These are phyloP conservation scores for Sinonovacula constricta DNA, from an alignment of 1,140 invertebrate genomes.

Conservation along the genomic window DNA sequence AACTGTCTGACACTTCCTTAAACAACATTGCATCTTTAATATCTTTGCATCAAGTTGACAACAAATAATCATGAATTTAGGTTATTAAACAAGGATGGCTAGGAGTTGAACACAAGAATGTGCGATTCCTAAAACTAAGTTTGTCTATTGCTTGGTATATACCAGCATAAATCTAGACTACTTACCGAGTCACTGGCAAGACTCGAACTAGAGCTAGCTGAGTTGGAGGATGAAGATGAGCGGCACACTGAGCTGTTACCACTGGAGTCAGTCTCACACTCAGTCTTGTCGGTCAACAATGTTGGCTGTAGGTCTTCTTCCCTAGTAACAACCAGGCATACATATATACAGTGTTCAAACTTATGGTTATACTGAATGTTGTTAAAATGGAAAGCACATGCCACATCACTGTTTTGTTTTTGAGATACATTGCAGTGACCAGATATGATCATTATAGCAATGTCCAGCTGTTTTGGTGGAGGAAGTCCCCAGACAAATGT, in stretches of 20 bases:
- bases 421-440: too few relatives aligned
- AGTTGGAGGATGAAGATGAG: conserved; percentile 67
- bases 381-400: too few relatives aligned
- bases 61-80: not conserved
- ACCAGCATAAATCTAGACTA: conserved; percentile 6
- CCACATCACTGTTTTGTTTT: too few relatives aligned
- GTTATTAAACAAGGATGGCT: not conserved
- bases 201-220: conserved; percentile 65
- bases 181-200: conserved; percentile 73
- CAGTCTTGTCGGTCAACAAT: too few relatives aligned
- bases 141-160: not conserved
- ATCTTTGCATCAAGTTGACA: not conserved
- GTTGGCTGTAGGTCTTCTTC: too few relatives aligned
- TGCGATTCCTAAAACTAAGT: not conserved
- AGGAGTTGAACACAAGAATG: not conserved
- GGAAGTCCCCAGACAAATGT: too few relatives aligned
- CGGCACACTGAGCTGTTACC: conserved; percentile 73
- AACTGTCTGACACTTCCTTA: too few relatives aligned
- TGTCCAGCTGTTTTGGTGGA: too few relatives aligned
- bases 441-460: too few relatives aligned
- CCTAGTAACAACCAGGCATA: too few relatives aligned
- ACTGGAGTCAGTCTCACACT: conserved; percentile 72
- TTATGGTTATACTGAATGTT: too few relatives aligned
- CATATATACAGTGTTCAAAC: too few relatives aligned
- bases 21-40: not conserved